Conservation (phyloP, 2,113 vertebrate species). For the Myotis yumanensis region DNA sequence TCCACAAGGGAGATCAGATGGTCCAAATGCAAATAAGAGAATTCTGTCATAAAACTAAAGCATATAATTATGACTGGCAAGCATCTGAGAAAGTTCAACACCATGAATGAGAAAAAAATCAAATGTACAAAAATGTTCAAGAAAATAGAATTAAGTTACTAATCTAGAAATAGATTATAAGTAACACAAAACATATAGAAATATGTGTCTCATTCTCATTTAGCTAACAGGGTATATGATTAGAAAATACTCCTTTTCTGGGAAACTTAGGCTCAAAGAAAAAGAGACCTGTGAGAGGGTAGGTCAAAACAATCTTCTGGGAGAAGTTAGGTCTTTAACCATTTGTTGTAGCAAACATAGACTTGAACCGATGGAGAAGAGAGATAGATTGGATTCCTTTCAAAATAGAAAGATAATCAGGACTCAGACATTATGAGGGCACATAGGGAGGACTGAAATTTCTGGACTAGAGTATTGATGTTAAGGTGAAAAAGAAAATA, state of each 20-base stretch:
- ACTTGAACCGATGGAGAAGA: not conserved
- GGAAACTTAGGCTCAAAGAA: not conserved
- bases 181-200: not conserved
- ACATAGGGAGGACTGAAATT: not conserved
- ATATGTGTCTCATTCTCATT: not conserved
- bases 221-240: not conserved
- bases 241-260: not conserved
- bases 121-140: not conserved
- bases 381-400: not conserved
- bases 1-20: not conserved
- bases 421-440: not conserved
- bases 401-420: not conserved
- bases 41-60: not conserved
- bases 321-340: not conserved
- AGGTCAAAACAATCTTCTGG: not conserved
- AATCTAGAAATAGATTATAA: constrained; percentile 4
- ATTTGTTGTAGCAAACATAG: not conserved
- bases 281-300: not conserved
- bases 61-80: not conserved
- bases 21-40: not conserved
- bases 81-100: not conserved
- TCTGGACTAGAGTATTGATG: not conserved
- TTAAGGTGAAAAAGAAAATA: not conserved
- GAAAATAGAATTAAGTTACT: constrained; percentile 1
- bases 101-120: not conserved